Evolutionary conservation across 1,140 invertebrate genomes (phyloP).

Genomic region (Lethrus apterus): DNA sequence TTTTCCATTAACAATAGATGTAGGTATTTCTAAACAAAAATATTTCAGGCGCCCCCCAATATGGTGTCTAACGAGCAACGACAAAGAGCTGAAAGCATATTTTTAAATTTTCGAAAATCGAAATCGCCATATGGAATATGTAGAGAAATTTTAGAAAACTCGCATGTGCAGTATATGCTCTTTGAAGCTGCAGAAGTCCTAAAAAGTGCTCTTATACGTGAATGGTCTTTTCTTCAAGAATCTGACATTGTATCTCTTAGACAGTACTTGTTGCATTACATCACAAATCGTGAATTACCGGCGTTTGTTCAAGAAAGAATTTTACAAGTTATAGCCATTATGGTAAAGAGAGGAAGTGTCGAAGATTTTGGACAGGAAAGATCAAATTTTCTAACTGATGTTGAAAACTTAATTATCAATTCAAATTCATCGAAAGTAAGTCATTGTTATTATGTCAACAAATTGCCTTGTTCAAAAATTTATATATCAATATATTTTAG

Average conservation of each 20-base stretch:
- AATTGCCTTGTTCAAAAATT: not conserved
- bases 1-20: constrained; percentile 5
- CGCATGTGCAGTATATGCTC: constrained; percentile 71
- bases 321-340: constrained; percentile 74
- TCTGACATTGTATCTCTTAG: constrained; percentile 63
- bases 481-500: constrained; percentile 35
- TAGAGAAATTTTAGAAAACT: constrained; percentile 71
- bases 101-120: constrained; percentile 73
- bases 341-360: constrained; percentile 73
- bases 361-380: constrained; percentile 63
- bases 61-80: constrained; percentile 69
- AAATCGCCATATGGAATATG: constrained; percentile 76
- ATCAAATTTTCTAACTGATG: constrained; percentile 61
- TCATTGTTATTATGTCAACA: not conserved
- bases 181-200: constrained; percentile 82
- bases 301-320: constrained; percentile 59
- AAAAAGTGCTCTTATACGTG: constrained; percentile 72
- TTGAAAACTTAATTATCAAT: constrained; percentile 61
- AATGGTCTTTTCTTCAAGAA: constrained; percentile 65
- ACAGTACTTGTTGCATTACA: constrained; percentile 72
- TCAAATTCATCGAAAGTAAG: constrained; percentile 52
- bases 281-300: constrained; percentile 56
- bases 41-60: constrained; percentile 71
- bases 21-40: constrained; percentile 10
- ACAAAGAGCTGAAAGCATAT: constrained; percentile 68